Percentiles rank a stretch among this genome's conserved stretches.
These are phyloP conservation scores for Toxonevra muliebris DNA, from an alignment of 2,888 invertebrate species.

Conservation along the genomic window DNA sequence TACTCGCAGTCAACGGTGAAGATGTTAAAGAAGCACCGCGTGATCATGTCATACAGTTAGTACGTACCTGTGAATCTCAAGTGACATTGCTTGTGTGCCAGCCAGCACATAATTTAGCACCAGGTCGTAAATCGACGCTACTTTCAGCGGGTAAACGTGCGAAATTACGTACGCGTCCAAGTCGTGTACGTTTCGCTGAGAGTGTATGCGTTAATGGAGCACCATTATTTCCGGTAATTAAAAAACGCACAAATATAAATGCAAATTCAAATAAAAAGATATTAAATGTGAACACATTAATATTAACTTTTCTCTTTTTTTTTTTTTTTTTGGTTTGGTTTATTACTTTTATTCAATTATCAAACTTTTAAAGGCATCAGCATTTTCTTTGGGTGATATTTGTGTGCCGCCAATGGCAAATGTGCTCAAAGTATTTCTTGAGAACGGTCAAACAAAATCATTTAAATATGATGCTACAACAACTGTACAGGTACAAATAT, in stretches of 20 bases:
- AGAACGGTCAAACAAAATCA: conserved; percentile 95
- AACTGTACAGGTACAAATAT: conserved; percentile 72
- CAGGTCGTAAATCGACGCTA: conserved; percentile 80
- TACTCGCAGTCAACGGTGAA: conserved; percentile 88
- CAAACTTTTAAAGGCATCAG: conserved; percentile 73
- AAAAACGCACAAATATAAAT: background rate
- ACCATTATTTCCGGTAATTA: conserved; percentile 77
- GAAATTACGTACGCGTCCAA: conserved; percentile 80
- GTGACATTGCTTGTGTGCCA: conserved; percentile 85
- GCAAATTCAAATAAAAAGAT: background rate
- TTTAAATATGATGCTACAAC: conserved; percentile 94
- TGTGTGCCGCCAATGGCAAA: conserved; percentile 93
- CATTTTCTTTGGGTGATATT: conserved; percentile 81
- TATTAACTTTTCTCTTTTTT: background rate
- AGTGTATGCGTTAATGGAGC: conserved; percentile 88
- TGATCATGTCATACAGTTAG: conserved; percentile 88
- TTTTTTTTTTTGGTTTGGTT: background rate
- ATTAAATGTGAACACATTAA: too few species aligned
- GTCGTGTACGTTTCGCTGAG: conserved; percentile 88
- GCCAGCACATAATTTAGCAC: conserved; percentile 74
- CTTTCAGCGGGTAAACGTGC: conserved; percentile 89
- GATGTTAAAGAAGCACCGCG: conserved; percentile 86
- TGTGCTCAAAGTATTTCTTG: conserved; percentile 92
- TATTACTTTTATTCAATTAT: conserved; percentile 1
- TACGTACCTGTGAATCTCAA: conserved; percentile 80